phyloP scores from a whole-genome alignment of 2,113 vertebrate species.

The Microtus ochrogaster region DNA sequence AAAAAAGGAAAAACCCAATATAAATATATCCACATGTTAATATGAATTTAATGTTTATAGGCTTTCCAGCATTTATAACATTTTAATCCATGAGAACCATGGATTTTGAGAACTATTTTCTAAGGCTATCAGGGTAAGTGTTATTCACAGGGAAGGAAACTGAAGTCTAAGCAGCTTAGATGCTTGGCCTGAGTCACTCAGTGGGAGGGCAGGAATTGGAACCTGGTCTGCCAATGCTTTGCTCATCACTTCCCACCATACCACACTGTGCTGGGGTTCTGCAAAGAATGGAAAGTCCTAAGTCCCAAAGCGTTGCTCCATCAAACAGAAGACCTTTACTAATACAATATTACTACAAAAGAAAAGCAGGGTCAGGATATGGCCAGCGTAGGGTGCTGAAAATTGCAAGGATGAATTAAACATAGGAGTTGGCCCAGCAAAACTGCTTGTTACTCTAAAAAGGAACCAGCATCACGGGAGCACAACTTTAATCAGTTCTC shows the following conservation, averaged over 20 bases:
- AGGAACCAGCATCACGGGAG: background rate
- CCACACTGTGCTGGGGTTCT: background rate
- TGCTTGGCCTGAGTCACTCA: background rate
- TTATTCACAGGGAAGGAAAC: background rate
- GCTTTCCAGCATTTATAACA: background rate
- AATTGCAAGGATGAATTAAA: background rate
- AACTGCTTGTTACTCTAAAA: slow-evolving; percentile 4
- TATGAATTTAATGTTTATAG: slow-evolving; percentile 11
- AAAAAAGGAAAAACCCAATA: background rate
- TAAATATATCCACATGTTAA: background rate
- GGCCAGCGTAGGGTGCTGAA: background rate
- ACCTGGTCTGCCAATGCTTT: background rate
- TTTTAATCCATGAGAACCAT: background rate
- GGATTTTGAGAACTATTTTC: slow-evolving; percentile 16
- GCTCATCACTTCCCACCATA: background rate
- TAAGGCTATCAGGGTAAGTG: background rate
- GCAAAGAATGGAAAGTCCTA: background rate
- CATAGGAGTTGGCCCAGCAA: background rate
- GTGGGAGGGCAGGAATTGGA: background rate
- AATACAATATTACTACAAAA: background rate
- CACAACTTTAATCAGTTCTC: too few species aligned
- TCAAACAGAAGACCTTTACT: background rate
- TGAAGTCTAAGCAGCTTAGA: background rate
- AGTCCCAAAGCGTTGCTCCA: background rate
- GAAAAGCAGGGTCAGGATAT: background rate